Percentiles rank a stretch among this genome's conserved stretches.
Conservation (phyloP, 2,797 vertebrate genomes). For the Spinus pinus region DNA sequence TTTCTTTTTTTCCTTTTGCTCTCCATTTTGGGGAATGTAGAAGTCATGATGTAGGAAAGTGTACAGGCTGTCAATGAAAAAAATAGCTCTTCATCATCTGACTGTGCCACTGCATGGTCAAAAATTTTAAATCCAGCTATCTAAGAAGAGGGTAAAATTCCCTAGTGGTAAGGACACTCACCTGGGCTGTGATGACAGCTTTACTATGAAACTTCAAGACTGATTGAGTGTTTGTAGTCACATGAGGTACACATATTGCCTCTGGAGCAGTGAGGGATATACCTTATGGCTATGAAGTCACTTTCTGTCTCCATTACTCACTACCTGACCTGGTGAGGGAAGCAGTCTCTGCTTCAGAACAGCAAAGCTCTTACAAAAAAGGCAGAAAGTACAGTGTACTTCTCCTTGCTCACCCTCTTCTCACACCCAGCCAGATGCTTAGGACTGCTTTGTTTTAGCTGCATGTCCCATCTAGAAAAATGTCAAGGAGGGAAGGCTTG, state of each 20-base stretch:
- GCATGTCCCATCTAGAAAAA: not conserved
- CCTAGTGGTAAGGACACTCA: not conserved
- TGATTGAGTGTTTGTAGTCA: slow-evolving; percentile 11
- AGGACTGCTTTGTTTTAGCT: not conserved
- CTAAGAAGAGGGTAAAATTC: not conserved
- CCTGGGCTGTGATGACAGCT: not conserved
- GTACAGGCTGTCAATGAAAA: not conserved
- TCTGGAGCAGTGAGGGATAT: not conserved
- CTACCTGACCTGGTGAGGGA: not conserved
- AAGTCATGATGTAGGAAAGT: not conserved
- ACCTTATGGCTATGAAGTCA: not conserved
- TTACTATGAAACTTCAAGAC: slow-evolving; percentile 5
- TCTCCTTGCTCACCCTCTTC: not conserved
- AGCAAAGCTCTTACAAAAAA: not conserved
- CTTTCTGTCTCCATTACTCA: not conserved
- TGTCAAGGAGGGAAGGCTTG: not conserved
- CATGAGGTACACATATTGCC: not conserved
- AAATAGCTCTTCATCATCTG: not conserved
- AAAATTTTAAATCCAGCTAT: not conserved
- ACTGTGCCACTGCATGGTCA: not conserved
- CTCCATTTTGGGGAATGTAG: not conserved
- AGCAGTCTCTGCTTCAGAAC: not conserved
- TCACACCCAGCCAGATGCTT: not conserved
- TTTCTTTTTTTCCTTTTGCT: not conserved
- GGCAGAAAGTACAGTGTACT: not conserved